Evolutionary conservation across 2,113 vertebrate genomes (phyloP).

Genomic region (Potamarius usumacintae): DNA sequence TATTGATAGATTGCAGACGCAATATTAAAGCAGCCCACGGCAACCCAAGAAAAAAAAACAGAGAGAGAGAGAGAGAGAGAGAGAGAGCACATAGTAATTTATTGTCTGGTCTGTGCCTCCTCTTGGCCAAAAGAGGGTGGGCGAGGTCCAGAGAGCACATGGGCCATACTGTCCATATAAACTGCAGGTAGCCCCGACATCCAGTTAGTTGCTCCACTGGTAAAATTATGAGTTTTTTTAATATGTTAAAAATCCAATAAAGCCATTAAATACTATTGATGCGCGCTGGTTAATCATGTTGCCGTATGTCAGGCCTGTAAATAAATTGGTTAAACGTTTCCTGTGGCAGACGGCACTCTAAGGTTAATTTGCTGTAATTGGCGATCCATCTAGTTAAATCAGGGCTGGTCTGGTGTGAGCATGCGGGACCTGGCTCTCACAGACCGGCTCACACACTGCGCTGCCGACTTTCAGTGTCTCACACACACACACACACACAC

Average conservation of each 20-base stretch:
- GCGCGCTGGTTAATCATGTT: constrained; percentile 71
- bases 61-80: constrained; percentile 1
- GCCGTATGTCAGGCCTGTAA: constrained; percentile 66
- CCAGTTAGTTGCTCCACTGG: constrained; percentile 60
- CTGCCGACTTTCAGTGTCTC: constrained; percentile 52
- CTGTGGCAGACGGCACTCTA: constrained; percentile 76
- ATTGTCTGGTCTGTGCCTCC: constrained; percentile 31
- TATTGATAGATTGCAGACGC: constrained; percentile 10
- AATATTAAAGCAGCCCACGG: constrained; percentile 26
- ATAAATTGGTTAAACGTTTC: constrained; percentile 76
- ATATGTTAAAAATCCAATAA: constrained; percentile 74
- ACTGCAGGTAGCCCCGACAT: constrained; percentile 60
- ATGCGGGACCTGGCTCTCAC: constrained; percentile 48
- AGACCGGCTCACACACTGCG: constrained; percentile 11
- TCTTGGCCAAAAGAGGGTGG: constrained; percentile 32
- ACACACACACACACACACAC: constrained; percentile 7
- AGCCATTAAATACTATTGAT: constrained; percentile 67
- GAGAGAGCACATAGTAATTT: not conserved
- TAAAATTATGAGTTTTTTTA: constrained; percentile 65
- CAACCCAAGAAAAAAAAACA: not conserved
- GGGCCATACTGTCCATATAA: constrained; percentile 27
- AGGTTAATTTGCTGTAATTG: constrained; percentile 77
- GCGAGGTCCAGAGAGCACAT: constrained; percentile 30
- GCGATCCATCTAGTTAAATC: constrained; percentile 73
- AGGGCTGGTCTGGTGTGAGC: constrained; percentile 66